A percentile compares a stretch with the other conserved stretches of the same genome.
These are phyloP conservation scores for Xenentodon cancila DNA, from an alignment of 2,797 vertebrate genomes.

Conservation along the genomic window DNA sequence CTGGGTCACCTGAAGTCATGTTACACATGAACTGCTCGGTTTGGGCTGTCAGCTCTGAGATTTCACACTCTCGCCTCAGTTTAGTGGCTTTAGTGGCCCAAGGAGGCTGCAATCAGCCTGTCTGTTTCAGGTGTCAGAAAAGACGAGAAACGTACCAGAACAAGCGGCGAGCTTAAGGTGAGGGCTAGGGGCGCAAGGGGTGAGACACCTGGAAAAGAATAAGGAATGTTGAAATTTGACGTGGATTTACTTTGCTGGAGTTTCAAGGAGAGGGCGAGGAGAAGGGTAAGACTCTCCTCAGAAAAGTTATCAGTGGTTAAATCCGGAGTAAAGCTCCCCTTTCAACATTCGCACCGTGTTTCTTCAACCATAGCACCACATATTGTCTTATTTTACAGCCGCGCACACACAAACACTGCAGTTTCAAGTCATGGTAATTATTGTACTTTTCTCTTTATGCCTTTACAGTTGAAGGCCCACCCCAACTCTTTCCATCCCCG, in stretches of 20 bases:
- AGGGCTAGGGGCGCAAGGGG: slow-evolving; percentile 28
- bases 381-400: slow-evolving; percentile 56
- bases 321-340: slow-evolving; percentile 44
- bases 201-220: slow-evolving; percentile 39
- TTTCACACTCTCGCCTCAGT: slow-evolving; percentile 48
- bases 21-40: slow-evolving; percentile 14
- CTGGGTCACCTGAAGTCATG: slow-evolving; percentile 16
- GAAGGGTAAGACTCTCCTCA: background rate
- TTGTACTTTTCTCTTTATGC: slow-evolving; percentile 55
- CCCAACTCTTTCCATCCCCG: slow-evolving; percentile 11
- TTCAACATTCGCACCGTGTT: slow-evolving; percentile 60
- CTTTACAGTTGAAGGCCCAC: slow-evolving; percentile 45
- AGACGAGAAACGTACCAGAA: slow-evolving; percentile 53
- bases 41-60: slow-evolving; percentile 8
- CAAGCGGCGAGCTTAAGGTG: slow-evolving; percentile 23
- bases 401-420: slow-evolving; percentile 30
- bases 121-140: slow-evolving; percentile 45
- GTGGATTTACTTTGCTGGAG: slow-evolving; percentile 24
- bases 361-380: slow-evolving; percentile 46
- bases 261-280: slow-evolving; percentile 1
- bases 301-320: slow-evolving; percentile 44
- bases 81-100: too few species aligned
- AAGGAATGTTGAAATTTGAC: slow-evolving; percentile 5
- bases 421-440: slow-evolving; percentile 66
- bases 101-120: slow-evolving; percentile 50